Evolutionary conservation across 2,113 vertebrate genomes (phyloP).

Genomic region (Crypturellus undulatus): DNA sequence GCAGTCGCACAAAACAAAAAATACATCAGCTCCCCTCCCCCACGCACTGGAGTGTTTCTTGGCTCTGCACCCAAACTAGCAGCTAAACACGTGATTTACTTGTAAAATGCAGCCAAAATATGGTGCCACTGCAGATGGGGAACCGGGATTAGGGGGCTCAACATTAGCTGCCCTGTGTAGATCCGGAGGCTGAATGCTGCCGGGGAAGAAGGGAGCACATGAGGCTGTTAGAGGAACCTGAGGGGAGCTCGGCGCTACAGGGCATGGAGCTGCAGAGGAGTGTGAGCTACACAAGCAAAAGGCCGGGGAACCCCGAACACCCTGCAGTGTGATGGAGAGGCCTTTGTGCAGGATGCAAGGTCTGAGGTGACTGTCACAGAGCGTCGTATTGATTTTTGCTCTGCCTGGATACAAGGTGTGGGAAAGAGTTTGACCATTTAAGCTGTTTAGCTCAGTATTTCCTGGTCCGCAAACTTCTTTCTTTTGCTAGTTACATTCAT

Average conservation of each 20-base stretch:
- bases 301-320: not conserved
- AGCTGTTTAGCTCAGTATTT: not conserved
- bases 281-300: not conserved
- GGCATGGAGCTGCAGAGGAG: not conserved
- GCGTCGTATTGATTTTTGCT: not conserved
- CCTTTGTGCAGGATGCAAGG: accelerated
- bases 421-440: not conserved
- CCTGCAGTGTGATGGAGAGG: not conserved
- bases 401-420: not conserved
- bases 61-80: slow-evolving; percentile 56
- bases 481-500: not conserved
- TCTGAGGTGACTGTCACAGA: accelerated
- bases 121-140: slow-evolving; percentile 29
- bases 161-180: not conserved
- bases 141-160: not conserved
- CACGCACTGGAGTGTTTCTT: slow-evolving; percentile 28
- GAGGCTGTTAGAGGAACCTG: not conserved
- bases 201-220: accelerated
- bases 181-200: not conserved
- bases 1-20: slow-evolving; percentile 30
- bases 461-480: not conserved
- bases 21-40: slow-evolving; percentile 45
- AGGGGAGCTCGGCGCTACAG: accelerated
- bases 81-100: slow-evolving; percentile 56
- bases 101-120: slow-evolving; percentile 27